Base-by-base conservation (phyloP, 2,888 invertebrate genomes). In the Linnaemya vulpina region DNA sequence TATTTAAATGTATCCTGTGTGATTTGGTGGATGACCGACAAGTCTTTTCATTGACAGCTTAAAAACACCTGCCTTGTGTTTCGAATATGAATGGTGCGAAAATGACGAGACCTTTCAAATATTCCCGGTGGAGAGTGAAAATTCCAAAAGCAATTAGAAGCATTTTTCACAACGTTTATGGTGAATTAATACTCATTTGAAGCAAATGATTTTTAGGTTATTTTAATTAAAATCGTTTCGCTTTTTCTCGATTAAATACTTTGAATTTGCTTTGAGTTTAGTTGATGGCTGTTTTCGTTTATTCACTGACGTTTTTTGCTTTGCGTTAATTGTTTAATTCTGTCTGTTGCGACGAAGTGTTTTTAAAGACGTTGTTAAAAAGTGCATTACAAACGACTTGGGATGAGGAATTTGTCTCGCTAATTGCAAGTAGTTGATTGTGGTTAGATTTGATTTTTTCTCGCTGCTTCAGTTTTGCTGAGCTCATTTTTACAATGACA, bases 241-340 rank as follows among this genome's bases (percentile, higher is more conserved):
- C 1, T 22, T 53, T 53, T 53, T 53, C 11, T 53, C 13, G 13
- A 25, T 4, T 25, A n/a, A 1, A 25, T 17, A 25, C 15, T 15
- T n/a, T n/a, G 60, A 68, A 60, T 60, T 62, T 30, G 46, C n/a
- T 40, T 5, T 53, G 40, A 58, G 38, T 60, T 49, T 13, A 35
- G 20, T 25, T 43, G 43, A 17, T 30, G 53, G 40, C 51, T 30
- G 67, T 55, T 30, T 30, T 11, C n/a, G 4, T n/a, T 0, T 58
- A 46, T 73, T 46, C 17, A 20, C 22, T 70, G 40, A 7, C 60
- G 65, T 65, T 49, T 43, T n/a, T 40, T 22, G 17, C 38, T 60
- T 46, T 20, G 13, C 51, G 30, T 77, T 78, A 83, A 83, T 78
- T 83, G 43, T 70, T 79, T 75, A 83, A 75, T 79, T 83, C 40